Evolutionary conservation across 2,797 vertebrate species (phyloP), one percentile per base, ranked within the genome.

Genomic region (Anguilla megastoma): DNA sequence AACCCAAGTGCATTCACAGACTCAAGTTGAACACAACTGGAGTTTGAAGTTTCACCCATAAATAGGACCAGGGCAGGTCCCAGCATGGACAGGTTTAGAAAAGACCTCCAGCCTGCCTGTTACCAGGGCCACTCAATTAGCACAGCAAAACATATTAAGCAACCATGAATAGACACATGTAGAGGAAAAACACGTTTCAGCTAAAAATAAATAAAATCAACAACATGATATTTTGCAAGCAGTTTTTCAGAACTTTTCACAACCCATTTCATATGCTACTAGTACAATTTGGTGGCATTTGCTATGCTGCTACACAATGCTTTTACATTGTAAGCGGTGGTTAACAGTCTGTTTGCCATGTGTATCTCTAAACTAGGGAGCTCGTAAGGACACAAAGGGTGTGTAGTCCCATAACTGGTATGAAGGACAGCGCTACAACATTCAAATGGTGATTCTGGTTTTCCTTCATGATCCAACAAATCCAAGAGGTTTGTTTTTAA

Each of bases 21-120:
- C 86, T 92, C 90, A 89, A 89, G 90, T 91, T 92, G 87, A 91
- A 87, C 88, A 86, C 87, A 86, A 91, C 87, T 88, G 87, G 89
- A 90, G 89, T 90, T 89, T 91, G 90, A 89, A 86, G 88, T 91
- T 90, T 89, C 91, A 88, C 86, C 88, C 89, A 92, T 89, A 91
- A 93, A 92, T 91, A 92, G 89, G 88, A 63, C 84, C 85, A 83
- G 79, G 91, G 87, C 85, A 54, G 87, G 86, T 88, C 86, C 87
- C 85, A 89, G 88, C 79, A 79, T 89, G 86, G 86, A 88, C 89
- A 86, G 58, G 85, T 88, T 83, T 86, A 79, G 89, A 90, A 71
- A 86, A 33, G 56, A 90, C 87, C n/a, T 36, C 63, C 50, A 88
- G 85, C 56, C 84, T 86, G 88, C 88, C 74, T 85, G 82, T 86